Conservation (phyloP, 2,113 vertebrate genomes). For the Zosterops japonicus region DNA sequence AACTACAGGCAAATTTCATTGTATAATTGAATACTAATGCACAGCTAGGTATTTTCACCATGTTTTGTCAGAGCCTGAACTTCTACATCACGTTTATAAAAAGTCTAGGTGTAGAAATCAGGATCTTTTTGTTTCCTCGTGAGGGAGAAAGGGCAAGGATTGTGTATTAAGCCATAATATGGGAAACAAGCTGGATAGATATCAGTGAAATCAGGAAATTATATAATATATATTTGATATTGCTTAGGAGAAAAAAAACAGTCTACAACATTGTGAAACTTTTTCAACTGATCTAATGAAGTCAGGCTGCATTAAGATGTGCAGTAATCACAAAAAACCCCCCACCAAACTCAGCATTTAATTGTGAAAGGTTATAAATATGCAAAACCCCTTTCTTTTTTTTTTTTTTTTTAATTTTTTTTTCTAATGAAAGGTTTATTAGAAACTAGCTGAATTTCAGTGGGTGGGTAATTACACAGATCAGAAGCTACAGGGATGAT, state of each 20-base stretch:
- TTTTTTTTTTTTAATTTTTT: neutral
- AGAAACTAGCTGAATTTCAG: neutral
- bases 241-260: neutral
- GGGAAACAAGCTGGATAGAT: neutral
- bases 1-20: neutral
- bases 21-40: neutral
- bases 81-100: neutral
- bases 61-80: neutral
- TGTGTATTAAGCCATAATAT: neutral
- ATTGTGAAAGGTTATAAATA: neutral
- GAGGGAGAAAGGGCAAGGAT: neutral
- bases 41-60: neutral
- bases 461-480: neutral
- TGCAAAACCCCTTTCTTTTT: neutral
- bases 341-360: accelerated
- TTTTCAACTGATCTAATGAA: neutral
- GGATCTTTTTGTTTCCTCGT: neutral
- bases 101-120: accelerated
- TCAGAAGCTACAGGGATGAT: neutral
- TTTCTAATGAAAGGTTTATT: neutral
- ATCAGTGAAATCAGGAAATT: neutral
- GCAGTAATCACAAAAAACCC: neutral
- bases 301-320: neutral
- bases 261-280: neutral
- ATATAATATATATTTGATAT: neutral